Conservation (phyloP, 1,140 invertebrate genomes). For the Liolophura sinensis region DNA sequence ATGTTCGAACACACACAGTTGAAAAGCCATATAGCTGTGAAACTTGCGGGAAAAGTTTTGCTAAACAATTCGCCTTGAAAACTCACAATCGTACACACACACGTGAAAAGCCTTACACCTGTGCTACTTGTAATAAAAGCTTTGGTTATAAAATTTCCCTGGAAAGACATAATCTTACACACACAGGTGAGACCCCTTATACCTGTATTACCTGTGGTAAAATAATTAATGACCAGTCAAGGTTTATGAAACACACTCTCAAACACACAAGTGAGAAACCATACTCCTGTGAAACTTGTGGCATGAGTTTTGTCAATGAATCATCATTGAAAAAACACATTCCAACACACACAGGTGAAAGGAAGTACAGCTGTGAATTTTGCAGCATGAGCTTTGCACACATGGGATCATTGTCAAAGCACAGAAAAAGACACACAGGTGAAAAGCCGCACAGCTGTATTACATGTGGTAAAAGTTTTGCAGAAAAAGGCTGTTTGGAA, state of each 20-base stretch:
- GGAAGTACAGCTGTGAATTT: constrained; percentile 10
- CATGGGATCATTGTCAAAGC: constrained; percentile 8
- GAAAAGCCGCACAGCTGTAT: constrained; percentile 8
- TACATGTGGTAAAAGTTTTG: constrained; percentile 11
- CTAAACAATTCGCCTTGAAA: constrained; percentile 64
- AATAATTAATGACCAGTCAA: constrained; percentile 84
- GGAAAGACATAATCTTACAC: constrained; percentile 66
- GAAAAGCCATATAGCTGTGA: constrained; percentile 88
- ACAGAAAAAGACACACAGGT: constrained; percentile 11
- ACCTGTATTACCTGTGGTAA: constrained; percentile 86
- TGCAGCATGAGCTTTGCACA: constrained; percentile 14
- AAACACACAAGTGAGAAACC: constrained; percentile 7
- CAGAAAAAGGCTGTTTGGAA: constrained; percentile 1
- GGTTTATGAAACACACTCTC: constrained; percentile 73
- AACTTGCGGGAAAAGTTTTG: constrained; percentile 86
- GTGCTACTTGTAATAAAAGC: constrained; percentile 83
- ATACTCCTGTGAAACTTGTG: constrained; percentile 12
- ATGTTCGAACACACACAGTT: constrained; percentile 69
- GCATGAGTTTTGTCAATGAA: constrained; percentile 5
- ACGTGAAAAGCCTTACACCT: constrained; percentile 62
- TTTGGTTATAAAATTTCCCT: constrained; percentile 86
- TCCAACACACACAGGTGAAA: constrained; percentile 15
- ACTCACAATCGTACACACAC: constrained; percentile 13
- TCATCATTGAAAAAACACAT: constrained; percentile 11
- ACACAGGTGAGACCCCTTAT: constrained; percentile 10